Evolutionary conservation across 2,113 vertebrate species (phyloP).

Genomic region (Canis aureus): DNA sequence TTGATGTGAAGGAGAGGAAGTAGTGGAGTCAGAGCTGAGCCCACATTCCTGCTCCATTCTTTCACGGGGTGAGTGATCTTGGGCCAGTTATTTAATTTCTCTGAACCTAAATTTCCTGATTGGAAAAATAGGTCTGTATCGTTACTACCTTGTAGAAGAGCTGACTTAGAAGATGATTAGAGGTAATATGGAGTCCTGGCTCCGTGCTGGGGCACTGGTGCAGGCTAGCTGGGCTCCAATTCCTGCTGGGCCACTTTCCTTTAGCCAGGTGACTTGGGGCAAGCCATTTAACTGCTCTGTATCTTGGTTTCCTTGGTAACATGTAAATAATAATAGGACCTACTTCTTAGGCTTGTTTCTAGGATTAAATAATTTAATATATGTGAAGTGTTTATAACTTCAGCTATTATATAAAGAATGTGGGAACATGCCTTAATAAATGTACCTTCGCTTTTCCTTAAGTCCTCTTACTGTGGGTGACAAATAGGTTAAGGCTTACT

Average conservation of each 20-base stretch:
- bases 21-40: neutral
- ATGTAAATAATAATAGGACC: neutral
- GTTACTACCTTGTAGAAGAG: neutral
- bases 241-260: neutral
- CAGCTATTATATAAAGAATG: neutral
- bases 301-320: constrained; percentile 14
- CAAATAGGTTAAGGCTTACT: neutral
- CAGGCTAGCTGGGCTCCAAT: neutral
- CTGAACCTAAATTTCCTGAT: neutral
- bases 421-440: neutral
- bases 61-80: neutral
- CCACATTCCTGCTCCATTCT: neutral
- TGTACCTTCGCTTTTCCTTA: neutral
- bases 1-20: neutral
- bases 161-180: neutral
- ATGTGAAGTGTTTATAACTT: neutral
- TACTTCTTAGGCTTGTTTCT: neutral
- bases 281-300: neutral
- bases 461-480: neutral
- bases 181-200: neutral
- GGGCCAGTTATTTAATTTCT: neutral
- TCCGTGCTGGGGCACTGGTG: neutral
- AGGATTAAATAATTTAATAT: neutral
- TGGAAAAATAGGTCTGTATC: neutral
- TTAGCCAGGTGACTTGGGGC: neutral